Evolutionary conservation across 92 coral and sea anemone genomes (phyloP), one percentile per base, ranked within the genome.

Genomic region (Epizoanthus stellaris): DNA sequence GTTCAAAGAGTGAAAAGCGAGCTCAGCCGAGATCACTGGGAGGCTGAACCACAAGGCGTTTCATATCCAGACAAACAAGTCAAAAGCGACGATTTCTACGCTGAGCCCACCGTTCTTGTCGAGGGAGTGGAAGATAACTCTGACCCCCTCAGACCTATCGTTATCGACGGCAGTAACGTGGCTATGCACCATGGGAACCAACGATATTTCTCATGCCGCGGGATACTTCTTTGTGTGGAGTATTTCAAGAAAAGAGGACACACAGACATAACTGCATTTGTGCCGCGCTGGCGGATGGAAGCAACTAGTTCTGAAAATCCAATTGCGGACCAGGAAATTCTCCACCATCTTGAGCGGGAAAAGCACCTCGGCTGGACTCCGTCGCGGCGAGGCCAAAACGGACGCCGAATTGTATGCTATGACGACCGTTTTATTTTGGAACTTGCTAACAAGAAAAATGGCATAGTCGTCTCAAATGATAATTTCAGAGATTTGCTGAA

Each of bases 131-230:
- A 79, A 21, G 83, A 79, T 36, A 59, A 70, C 19, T 76, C 87
- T 4, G 89, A 85, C 49, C 80, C 81, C 14, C 86, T 94, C 39
- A 86, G 97, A 58, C 95, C 95, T 12, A 77, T 97, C 34, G 97
- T 97, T 57, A 97, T 97, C 49, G 99, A 97, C 83, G 99, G 98
- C 10, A 97, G 99, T 84, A 97, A 97, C 65, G 99, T 97, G 54
- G 99, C 99, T 8, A 97, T 97, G 99, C 85, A 87, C 67, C 99
- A 97, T 63, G 99, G 99, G 1, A 93, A 95, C 36, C 98, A 97
- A 80, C 82, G 72, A 39, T 82, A 86, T 3, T 97, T 97, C 84
- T 97, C 99, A 1, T 95, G 98, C 82, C 95, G 89, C 6, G 99
- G 99, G 11, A 97, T 97, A 56, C 71, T 75, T 20, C 88, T 97